Percentiles rank a stretch among this genome's conserved stretches.
Conservation (phyloP, 1,140 invertebrate genomes). For the Aleiodes sp. region DNA sequence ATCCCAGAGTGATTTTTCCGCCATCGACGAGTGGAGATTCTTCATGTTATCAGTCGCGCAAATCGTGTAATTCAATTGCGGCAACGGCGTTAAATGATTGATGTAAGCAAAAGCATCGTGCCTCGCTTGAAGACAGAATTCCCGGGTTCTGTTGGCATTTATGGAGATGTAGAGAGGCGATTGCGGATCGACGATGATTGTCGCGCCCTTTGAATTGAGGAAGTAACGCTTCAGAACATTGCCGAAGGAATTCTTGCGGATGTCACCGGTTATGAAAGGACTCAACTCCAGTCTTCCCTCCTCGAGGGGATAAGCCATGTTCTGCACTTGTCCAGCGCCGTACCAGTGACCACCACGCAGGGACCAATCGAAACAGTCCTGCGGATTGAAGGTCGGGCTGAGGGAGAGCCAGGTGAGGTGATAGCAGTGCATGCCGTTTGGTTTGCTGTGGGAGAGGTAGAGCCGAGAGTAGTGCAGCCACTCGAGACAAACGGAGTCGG, state of each 20-base stretch:
- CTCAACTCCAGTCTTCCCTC: constrained; percentile 75
- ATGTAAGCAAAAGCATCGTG: constrained; percentile 82
- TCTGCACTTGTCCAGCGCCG: constrained; percentile 81
- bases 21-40: constrained; percentile 76
- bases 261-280: constrained; percentile 84
- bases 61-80: constrained; percentile 84
- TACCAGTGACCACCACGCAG: constrained; percentile 78
- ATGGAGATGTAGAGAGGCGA: constrained; percentile 83
- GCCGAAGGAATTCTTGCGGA: constrained; percentile 80
- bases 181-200: constrained; percentile 78
- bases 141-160: constrained; percentile 69
- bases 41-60: constrained; percentile 84
- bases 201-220: constrained; percentile 84
- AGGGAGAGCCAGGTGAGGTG: constrained; percentile 83
- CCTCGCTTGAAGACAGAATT: constrained; percentile 79
- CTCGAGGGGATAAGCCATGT: constrained; percentile 83
- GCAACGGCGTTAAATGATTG: constrained; percentile 71
- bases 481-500: constrained; percentile 76
- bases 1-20: constrained; percentile 82
- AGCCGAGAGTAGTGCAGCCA: constrained; percentile 81
- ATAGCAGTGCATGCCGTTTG: constrained; percentile 77
- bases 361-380: constrained; percentile 85
- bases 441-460: constrained; percentile 72
- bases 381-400: constrained; percentile 71
- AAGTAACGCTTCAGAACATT: constrained; percentile 85